These are phyloP conservation scores for Diplogasteroides magnus DNA, from an alignment of 1,140 invertebrate genomes.

Conservation along the genomic window DNA sequence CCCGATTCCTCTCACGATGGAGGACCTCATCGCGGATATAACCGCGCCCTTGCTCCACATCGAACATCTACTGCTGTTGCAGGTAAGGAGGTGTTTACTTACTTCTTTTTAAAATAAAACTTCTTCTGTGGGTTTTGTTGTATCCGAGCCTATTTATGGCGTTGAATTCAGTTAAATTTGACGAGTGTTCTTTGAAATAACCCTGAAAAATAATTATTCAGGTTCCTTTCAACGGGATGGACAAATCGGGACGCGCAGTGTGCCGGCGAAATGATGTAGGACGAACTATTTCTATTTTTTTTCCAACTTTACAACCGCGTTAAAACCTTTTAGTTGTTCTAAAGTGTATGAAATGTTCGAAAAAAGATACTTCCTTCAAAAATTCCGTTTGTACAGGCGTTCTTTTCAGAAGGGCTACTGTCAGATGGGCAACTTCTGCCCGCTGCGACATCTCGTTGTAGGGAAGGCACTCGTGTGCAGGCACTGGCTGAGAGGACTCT, in stretches of 20 bases:
- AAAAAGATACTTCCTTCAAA: conserved; percentile 19
- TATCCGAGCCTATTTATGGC: background rate
- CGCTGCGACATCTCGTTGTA: conserved; percentile 90
- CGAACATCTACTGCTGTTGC: conserved; percentile 85
- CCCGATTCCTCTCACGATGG: conserved; percentile 14
- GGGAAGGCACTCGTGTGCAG: conserved; percentile 99
- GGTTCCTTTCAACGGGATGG: conserved; percentile 96
- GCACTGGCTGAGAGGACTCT: conserved; percentile 96
- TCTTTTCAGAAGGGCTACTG: conserved; percentile 1
- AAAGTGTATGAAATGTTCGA: background rate
- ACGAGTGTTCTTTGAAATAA: background rate
- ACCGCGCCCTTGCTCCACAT: conserved; percentile 65
- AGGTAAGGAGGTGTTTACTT: conserved; percentile 57
- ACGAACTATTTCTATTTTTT: too few species aligned
- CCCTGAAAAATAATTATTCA: conserved; percentile 60
- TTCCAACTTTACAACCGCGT: too few species aligned
- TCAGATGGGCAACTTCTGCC: conserved; percentile 60
- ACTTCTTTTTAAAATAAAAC: background rate
- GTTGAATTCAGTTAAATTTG: background rate
- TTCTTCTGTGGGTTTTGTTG: background rate
- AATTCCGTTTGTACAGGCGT: conserved; percentile 67
- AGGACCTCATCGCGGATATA: conserved; percentile 11
- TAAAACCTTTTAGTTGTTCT: background rate
- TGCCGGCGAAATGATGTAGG: conserved; percentile 30
- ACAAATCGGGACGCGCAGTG: conserved; percentile 63